These are phyloP conservation scores for Pogona vitticeps DNA, from an alignment of 2,113 vertebrate species.

Conservation along the genomic window DNA sequence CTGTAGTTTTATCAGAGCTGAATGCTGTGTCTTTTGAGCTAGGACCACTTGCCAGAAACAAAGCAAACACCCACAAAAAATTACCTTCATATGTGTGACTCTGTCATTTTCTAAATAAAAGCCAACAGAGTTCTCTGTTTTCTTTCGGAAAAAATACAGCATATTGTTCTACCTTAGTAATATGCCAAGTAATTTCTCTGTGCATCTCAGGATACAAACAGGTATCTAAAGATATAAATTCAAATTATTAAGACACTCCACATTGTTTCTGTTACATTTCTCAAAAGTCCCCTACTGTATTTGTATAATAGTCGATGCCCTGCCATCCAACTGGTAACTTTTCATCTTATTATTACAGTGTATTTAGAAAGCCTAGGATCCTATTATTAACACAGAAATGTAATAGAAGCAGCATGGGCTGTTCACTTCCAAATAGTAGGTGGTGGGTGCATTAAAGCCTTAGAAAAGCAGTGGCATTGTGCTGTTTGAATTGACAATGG, in stretches of 20 bases:
- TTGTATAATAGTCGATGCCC: conserved; percentile 42
- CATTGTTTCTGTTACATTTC: conserved; percentile 27
- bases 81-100: neutral
- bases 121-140: neutral
- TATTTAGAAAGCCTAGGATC: neutral
- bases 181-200: neutral
- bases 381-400: conserved; percentile 56
- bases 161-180: neutral
- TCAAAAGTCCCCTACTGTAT: conserved; percentile 32
- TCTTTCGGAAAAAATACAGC: neutral
- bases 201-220: conserved; percentile 2
- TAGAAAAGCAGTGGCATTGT: conserved; percentile 46
- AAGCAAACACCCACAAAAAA: neutral
- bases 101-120: neutral
- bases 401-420: conserved; percentile 15
- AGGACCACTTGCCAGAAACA: neutral
- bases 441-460: conserved; percentile 56
- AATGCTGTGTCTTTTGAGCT: neutral
- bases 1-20: neutral
- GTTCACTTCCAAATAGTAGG: conserved; percentile 50
- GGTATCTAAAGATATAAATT: conserved; percentile 1
- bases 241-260: conserved; percentile 9
- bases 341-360: conserved; percentile 21
- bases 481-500: conserved; percentile 38
- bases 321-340: conserved; percentile 37